Conservation (phyloP, 2,113 vertebrate species). For the Semicossyphus pulcher region DNA sequence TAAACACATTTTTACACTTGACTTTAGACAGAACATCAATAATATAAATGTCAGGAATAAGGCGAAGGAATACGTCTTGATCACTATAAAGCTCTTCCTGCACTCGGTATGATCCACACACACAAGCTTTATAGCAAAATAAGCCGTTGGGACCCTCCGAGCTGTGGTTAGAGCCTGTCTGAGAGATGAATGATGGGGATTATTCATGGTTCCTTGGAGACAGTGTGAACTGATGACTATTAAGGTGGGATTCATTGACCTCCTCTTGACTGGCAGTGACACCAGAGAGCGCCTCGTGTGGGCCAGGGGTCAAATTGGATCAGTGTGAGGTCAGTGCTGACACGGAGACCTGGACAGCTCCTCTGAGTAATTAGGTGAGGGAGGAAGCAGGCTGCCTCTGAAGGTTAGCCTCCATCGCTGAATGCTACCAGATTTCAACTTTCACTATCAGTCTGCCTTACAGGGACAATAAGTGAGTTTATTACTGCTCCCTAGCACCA, state of each 20-base stretch:
- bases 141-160: slow-evolving; percentile 9
- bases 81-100: not conserved
- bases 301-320: slow-evolving; percentile 66
- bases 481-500: slow-evolving; percentile 6
- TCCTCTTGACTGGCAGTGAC: slow-evolving; percentile 60
- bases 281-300: slow-evolving; percentile 34
- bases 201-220: slow-evolving; percentile 64
- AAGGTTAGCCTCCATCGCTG: slow-evolving; percentile 19
- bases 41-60: not conserved
- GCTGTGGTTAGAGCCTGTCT: slow-evolving; percentile 30
- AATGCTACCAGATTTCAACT: slow-evolving; percentile 26
- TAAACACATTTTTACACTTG: not conserved
- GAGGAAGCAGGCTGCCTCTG: slow-evolving; percentile 12
- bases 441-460: slow-evolving; percentile 12
- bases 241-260: slow-evolving; percentile 65
- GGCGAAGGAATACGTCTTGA: slow-evolving; percentile 10
- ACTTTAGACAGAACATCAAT: not conserved
- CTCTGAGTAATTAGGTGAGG: slow-evolving; percentile 66
- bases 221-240: slow-evolving; percentile 56
- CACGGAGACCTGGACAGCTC: slow-evolving; percentile 50
- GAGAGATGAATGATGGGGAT: slow-evolving; percentile 60
- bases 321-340: slow-evolving; percentile 60
- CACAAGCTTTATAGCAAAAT: slow-evolving; percentile 33
- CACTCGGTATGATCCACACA: not conserved
- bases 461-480: slow-evolving; percentile 7